Evolutionary conservation across 2,797 vertebrate species (phyloP).

Genomic region (Poliocrania exsul): DNA sequence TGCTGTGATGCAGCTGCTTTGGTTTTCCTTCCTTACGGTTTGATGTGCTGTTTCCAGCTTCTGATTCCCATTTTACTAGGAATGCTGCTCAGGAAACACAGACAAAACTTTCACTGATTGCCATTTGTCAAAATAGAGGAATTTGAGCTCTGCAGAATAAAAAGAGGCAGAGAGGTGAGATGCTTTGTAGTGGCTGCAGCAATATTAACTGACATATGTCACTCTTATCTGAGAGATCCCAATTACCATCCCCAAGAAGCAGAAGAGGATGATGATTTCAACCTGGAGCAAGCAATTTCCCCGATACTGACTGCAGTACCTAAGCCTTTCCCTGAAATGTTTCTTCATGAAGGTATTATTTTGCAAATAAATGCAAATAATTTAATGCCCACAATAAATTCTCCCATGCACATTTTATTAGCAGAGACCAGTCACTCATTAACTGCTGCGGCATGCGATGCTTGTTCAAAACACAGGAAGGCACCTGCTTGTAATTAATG

Average conservation of each 20-base stretch:
- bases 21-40: neutral
- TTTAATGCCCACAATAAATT: neutral
- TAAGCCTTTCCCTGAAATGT: neutral
- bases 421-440: neutral
- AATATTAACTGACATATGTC: neutral
- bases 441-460: accelerated
- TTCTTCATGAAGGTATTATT: neutral
- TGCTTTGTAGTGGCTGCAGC: neutral
- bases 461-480: neutral
- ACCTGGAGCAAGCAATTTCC: neutral
- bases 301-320: neutral
- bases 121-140: neutral
- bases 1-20: neutral
- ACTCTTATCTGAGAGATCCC: neutral
- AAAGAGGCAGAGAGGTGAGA: neutral
- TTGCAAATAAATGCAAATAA: neutral
- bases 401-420: neutral
- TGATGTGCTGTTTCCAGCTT: neutral
- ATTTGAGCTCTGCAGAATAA: neutral
- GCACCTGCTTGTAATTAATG: neutral
- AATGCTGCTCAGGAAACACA: neutral
- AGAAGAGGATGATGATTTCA: neutral
- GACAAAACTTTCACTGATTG: neutral
- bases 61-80: neutral
- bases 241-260: neutral